phyloP scores from a whole-genome alignment of 2,797 vertebrate genomes.

The Coregonus sp. region DNA sequence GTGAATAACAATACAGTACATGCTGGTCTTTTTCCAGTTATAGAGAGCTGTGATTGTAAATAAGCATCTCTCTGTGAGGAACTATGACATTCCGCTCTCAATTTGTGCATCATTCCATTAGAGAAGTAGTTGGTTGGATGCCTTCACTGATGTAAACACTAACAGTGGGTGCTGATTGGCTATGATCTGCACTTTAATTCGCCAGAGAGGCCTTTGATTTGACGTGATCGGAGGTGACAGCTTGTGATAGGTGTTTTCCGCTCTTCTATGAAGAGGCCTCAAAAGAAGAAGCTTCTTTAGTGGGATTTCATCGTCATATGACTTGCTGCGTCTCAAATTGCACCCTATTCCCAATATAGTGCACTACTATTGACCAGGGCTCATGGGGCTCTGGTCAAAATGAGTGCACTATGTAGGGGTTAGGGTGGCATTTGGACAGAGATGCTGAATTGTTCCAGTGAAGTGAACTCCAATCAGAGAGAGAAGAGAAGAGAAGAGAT shows the following conservation, averaged over 20 bases:
- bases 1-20: background rate
- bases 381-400: too few species aligned
- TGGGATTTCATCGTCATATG: background rate
- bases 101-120: slow-evolving; percentile 21
- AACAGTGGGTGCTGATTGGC: slow-evolving; percentile 12
- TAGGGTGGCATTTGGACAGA: too few species aligned
- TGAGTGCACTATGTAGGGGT: too few species aligned
- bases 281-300: slow-evolving; percentile 4
- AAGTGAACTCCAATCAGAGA: background rate
- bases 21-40: too few species aligned
- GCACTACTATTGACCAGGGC: too few species aligned
- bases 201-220: slow-evolving; percentile 14
- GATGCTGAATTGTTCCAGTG: background rate
- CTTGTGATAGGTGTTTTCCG: slow-evolving; percentile 23
- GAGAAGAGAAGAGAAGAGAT: too few species aligned
- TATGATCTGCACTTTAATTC: background rate
- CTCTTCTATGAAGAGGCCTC: background rate
- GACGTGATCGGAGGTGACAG: slow-evolving; percentile 30
- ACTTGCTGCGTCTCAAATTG: too few species aligned
- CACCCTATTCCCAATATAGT: too few species aligned
- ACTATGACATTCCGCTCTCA: background rate
- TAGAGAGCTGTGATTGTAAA: too few species aligned
- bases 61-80: too few species aligned
- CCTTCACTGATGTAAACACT: background rate
- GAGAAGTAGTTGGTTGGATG: slow-evolving; percentile 7